Conservation (phyloP, 2,113 vertebrate genomes). For the Bungarus multicinctus region DNA sequence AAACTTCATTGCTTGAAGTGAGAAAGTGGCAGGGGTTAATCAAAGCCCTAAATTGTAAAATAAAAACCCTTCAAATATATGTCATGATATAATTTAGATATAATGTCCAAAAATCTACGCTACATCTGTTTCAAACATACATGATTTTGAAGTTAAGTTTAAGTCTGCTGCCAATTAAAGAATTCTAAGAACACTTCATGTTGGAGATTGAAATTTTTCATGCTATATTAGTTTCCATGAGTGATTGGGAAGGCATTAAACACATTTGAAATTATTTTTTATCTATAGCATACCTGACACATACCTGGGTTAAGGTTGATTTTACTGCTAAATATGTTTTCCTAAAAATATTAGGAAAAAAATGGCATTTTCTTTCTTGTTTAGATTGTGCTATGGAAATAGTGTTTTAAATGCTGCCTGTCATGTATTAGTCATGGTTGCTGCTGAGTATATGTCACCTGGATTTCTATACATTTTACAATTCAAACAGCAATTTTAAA, state of each 20-base stretch:
- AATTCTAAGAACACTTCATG: neutral
- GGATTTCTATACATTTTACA: neutral
- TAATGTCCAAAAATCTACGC: neutral
- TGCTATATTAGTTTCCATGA: neutral
- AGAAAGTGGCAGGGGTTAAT: neutral
- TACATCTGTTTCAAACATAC: neutral
- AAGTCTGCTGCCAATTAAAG: neutral
- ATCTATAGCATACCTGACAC: neutral
- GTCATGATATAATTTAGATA: neutral
- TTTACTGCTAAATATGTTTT: neutral
- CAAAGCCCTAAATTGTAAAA: accelerated
- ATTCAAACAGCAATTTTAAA: too few species aligned
- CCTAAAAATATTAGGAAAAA: neutral
- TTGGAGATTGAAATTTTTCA: neutral
- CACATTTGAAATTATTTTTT: neutral
- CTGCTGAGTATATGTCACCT: neutral
- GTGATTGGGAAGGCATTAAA: neutral
- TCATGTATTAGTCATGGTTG: neutral
- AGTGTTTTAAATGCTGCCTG: neutral
- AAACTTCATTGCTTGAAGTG: accelerated
- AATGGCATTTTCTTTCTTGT: neutral
- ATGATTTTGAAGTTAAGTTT: neutral
- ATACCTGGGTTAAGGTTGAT: neutral
- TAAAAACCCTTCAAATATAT: neutral
- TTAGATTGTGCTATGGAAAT: neutral